These are phyloP conservation scores for Panzeria rudis DNA, from an alignment of 2,888 invertebrate genomes.

Conservation along the genomic window DNA sequence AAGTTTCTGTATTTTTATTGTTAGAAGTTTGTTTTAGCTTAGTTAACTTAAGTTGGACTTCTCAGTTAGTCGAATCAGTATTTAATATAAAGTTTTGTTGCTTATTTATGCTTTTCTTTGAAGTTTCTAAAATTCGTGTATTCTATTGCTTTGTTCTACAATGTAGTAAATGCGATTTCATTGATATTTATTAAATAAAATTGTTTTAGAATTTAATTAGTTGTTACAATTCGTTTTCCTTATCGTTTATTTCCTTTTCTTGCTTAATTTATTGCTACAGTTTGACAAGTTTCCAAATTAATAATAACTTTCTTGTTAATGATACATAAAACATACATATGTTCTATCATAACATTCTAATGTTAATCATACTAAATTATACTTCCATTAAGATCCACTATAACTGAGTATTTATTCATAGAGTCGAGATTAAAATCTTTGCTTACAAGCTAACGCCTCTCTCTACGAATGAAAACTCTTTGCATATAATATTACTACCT, in stretches of 20 bases:
- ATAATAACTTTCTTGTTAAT: constrained; percentile 16
- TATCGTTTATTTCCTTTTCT: constrained; percentile 37
- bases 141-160: background rate
- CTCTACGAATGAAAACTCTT: background rate
- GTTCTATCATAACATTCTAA: constrained; percentile 8
- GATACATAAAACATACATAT: no score
- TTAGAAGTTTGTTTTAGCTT: no score
- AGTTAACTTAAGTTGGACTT: background rate
- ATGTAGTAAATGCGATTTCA: background rate
- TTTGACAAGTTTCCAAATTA: constrained; percentile 27
- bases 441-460: background rate
- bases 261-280: constrained; percentile 42
- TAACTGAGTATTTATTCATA: background rate
- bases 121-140: background rate
- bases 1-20: no score
- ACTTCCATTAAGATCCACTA: background rate
- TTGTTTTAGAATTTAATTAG: background rate
- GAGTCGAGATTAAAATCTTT: background rate
- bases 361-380: constrained; percentile 2
- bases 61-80: background rate
- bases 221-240: background rate
- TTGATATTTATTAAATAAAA: background rate
- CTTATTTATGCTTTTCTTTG: background rate
- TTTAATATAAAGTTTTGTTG: background rate
- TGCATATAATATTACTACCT: background rate